These are phyloP conservation scores for Sipha flava DNA, from an alignment of 1,140 invertebrate species.

Conservation along the genomic window DNA sequence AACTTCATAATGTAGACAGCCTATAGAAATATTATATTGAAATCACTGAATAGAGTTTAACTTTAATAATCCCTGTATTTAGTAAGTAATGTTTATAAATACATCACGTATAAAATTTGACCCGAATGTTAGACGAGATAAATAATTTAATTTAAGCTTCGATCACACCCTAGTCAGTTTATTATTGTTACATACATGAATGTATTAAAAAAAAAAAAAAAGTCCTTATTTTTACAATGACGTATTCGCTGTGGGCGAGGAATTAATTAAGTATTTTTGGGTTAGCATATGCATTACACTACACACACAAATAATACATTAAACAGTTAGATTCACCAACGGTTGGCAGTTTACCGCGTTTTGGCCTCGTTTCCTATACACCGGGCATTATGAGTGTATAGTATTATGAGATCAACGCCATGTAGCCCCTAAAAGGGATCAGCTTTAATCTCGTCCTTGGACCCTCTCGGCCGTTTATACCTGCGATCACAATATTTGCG, in stretches of 20 bases:
- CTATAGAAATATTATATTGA: too few species aligned
- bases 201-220: too few species aligned
- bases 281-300: neutral
- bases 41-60: too few species aligned
- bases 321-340: neutral
- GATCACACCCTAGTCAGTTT: too few species aligned
- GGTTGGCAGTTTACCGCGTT: neutral
- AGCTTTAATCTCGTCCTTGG: conserved; percentile 9
- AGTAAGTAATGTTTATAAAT: too few species aligned
- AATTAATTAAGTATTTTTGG: neutral
- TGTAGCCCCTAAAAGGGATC: neutral
- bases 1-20: too few species aligned
- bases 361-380: neutral
- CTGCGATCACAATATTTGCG: neutral
- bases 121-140: too few species aligned
- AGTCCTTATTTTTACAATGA: too few species aligned
- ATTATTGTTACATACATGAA: too few species aligned
- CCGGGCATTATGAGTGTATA: neutral
- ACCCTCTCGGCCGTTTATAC: neutral
- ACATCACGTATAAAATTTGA: too few species aligned
- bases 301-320: neutral
- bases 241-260: neutral
- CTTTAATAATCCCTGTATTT: too few species aligned
- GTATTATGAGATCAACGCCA: conserved; percentile 16
- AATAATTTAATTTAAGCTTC: too few species aligned